Conservation (phyloP, 2,113 vertebrate genomes). For the Leucopternis melanops region DNA sequence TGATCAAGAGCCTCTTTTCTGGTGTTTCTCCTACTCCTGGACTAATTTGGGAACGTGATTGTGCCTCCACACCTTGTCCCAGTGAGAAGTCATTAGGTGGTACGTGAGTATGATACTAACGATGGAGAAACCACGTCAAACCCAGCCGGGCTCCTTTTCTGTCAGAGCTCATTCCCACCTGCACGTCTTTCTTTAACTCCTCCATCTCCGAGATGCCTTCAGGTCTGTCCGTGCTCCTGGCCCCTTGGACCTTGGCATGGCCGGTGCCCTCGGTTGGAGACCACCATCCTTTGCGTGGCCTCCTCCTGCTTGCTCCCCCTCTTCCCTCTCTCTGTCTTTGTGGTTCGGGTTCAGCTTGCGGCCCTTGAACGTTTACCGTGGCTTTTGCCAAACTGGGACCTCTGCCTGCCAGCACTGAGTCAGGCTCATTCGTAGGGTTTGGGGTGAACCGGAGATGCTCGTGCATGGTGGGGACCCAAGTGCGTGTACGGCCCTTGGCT, state of each 20-base stretch:
- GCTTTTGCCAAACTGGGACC: background rate
- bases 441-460: background rate
- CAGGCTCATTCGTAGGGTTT: background rate
- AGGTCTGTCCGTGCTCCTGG: background rate
- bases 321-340: background rate
- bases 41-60: background rate
- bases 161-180: background rate
- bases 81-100: background rate
- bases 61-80: background rate
- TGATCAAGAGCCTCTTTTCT: background rate
- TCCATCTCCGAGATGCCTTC: background rate
- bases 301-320: background rate
- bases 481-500: background rate
- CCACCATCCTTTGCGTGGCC: background rate
- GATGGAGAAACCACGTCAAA: background rate
- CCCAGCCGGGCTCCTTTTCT: background rate
- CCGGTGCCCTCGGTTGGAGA: background rate
- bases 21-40: background rate
- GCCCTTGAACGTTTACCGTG: background rate
- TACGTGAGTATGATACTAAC: too few relatives aligned
- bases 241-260: background rate
- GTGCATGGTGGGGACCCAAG: background rate
- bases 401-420: fast-evolving
- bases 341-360: background rate
- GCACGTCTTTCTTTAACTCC: background rate